Evolutionary conservation across 2,888 invertebrate species (phyloP), one percentile per base, ranked within the genome.

Genomic region (Trissoscelio sp.): DNA sequence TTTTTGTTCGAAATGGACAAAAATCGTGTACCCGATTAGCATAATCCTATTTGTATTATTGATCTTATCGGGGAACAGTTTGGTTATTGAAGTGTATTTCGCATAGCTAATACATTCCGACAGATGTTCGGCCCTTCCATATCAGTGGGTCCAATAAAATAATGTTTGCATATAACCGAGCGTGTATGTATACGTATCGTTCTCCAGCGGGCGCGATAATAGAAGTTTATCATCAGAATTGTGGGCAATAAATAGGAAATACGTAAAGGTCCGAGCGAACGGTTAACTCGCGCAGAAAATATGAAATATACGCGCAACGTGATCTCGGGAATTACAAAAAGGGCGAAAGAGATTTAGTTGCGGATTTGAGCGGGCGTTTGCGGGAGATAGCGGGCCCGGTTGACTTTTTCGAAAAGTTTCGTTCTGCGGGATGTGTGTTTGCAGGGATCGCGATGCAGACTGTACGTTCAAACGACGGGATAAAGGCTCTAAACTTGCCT

Each of bases 331-430:
- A 55, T 62, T 70, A 53, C 46, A 72, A 81, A 81, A 81, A 77
- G 82, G 60, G 62, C 51, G 72, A 70, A 74, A 69, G 82, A 81
- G 83, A 85, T 79, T 83, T 78, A 79, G 74, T 60, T 28, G 74
- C 62, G 81, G 82, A 83, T 84, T 82, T 78, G 81, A 69, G 53
- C 18, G 58, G 28, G 53, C 28, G 69, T 62, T 79, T 79, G 62
- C 42, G 42, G 12, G 18, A 69, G 69, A 79, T 81, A 80, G 67
- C 75, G 55, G 60, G 42, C 14, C 44, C 14, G 67, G 39, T 58
- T 66, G 81, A 83, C 72, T 85, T 83, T 85, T 83, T 70, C 66
- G 64, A 58, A 84, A 85, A 85, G 82, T 83, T 77, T 84, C 60
- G 75, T 78, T 74, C 83, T 81, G 72, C 39, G 75, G 66, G 62